Evolutionary conservation across 2,797 vertebrate species (phyloP), one percentile per base, ranked within the genome.

Genomic region (Salarias fasciatus): DNA sequence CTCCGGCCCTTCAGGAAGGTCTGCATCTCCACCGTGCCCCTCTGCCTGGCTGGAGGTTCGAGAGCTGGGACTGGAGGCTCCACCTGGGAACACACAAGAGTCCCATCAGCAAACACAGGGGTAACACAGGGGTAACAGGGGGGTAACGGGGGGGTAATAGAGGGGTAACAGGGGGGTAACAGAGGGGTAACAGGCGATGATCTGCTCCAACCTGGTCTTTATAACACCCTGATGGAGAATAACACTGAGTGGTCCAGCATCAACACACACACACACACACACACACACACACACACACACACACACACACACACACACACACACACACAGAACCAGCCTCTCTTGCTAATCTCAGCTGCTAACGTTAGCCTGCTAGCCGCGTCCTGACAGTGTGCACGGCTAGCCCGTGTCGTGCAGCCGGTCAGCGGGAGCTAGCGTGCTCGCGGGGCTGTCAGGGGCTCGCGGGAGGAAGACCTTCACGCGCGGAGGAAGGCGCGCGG

Each of bases 1-100:
- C 95, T 89, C 82, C 96, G 95, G 82, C 97, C 96, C 86, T 95
- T 96, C 77, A 98, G 88, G 79, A 98, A 98, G 58, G 97, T 99
- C 95, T 98, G 96, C 96, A 99, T 99, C 81, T 81, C 72, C 53
- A 68, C 68, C 28, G 67, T 53, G 74, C 72, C 60, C 65, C 69
- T 53, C 68, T 14, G 69, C 46, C 52, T 63, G 63, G 3, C 18
- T 63, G 49, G 66, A 56, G 65, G 65, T 54, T 82, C 75, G 35
- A 24, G 18, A 24, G 49, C 61, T 59, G 79, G 40, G 80, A 76
- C 80, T 65, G 47, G 53, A 53, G 66, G 44, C 56, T 86, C 9
- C 72, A 35, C 33, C 33, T 85, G 86, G 18, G 24, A 13, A 71
- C 58, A 47, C 61, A 49, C 6, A 18, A 77, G 66, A 86, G 33